A percentile compares a stretch with the other conserved stretches of the same genome.
Evolutionary conservation across 2,888 invertebrate species (phyloP).

Genomic region (Habroteleia sp.): DNA sequence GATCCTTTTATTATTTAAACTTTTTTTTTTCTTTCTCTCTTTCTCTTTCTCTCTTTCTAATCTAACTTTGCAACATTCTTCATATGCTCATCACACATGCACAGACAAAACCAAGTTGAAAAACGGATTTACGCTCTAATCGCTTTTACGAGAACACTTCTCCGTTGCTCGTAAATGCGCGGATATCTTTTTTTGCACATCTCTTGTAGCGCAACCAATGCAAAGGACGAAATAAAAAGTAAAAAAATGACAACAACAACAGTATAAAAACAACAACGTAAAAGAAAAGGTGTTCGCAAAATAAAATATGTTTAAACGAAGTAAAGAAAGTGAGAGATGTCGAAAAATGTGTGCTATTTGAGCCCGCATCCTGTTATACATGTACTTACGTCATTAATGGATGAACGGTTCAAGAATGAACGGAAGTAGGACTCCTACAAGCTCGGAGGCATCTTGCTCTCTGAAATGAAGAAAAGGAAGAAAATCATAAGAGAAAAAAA

Average conservation of each 20-base stretch:
- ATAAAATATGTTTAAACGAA: constrained; percentile 32
- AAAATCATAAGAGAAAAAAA: constrained; percentile 31
- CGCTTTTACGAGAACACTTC: constrained; percentile 57
- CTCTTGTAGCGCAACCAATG: constrained; percentile 9
- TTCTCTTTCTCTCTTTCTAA: no score
- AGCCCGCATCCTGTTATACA: constrained; percentile 63
- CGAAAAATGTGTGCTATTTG: constrained; percentile 48
- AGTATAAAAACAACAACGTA: no score
- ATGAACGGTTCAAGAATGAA: constrained; percentile 65
- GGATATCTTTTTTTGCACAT: constrained; percentile 46
- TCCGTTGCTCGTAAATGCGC: constrained; percentile 46
- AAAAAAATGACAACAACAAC: constrained; percentile 19
- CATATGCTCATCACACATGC: constrained; percentile 37
- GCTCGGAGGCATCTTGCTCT: constrained; percentile 32
- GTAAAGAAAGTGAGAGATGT: constrained; percentile 66
- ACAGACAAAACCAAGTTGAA: constrained; percentile 43
- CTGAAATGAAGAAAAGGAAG: constrained; percentile 56
- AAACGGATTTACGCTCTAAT: constrained; percentile 62
- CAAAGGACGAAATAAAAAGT: constrained; percentile 18
- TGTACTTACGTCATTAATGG: constrained; percentile 67
- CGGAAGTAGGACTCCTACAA: constrained; percentile 59
- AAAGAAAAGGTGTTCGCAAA: constrained; percentile 7
- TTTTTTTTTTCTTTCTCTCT: no score
- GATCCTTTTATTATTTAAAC: no score
- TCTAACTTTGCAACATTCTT: constrained; percentile 31